phyloP scores from a whole-genome alignment of 1,140 invertebrate genomes.

The Glossosoma conforme region DNA sequence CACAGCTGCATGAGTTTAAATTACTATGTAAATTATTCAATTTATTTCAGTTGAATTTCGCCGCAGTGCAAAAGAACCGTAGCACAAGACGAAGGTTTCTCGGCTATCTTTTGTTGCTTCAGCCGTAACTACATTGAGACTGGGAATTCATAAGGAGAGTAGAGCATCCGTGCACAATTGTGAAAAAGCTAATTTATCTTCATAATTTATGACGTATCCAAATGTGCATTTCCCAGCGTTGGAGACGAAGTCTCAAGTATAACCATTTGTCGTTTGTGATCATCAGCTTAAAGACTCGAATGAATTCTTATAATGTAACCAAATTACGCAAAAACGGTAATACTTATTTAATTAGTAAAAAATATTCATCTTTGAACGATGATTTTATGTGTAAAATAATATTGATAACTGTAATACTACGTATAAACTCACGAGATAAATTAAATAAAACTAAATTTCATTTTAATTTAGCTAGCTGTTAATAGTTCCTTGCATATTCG shows the following conservation, averaged over 20 bases:
- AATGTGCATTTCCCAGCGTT: conserved; percentile 14
- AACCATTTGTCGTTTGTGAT: no score
- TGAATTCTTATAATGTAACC: background rate
- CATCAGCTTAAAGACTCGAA: background rate
- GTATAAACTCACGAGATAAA: no score
- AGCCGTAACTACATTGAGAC: conserved; percentile 13
- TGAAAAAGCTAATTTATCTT: conserved; percentile 28
- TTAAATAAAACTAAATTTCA: no score
- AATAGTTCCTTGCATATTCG: no score
- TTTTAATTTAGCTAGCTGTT: no score
- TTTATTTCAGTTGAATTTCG: conserved; percentile 25
- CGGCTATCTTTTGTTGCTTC: conserved; percentile 24
- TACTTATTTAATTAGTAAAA: background rate
- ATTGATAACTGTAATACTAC: no score
- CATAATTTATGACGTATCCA: conserved; percentile 26
- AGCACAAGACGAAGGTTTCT: conserved; percentile 7
- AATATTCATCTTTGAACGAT: background rate
- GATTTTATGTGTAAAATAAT: no score
- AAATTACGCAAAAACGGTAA: background rate
- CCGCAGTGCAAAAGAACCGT: conserved; percentile 13
- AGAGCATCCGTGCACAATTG: background rate
- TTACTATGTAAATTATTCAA: conserved; percentile 29
- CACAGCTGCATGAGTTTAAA: conserved; percentile 9
- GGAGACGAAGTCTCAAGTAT: no score
- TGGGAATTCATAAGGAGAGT: conserved; percentile 10